These are phyloP conservation scores for Crotalus tigris DNA, from an alignment of 2,113 vertebrate species.

Conservation along the genomic window DNA sequence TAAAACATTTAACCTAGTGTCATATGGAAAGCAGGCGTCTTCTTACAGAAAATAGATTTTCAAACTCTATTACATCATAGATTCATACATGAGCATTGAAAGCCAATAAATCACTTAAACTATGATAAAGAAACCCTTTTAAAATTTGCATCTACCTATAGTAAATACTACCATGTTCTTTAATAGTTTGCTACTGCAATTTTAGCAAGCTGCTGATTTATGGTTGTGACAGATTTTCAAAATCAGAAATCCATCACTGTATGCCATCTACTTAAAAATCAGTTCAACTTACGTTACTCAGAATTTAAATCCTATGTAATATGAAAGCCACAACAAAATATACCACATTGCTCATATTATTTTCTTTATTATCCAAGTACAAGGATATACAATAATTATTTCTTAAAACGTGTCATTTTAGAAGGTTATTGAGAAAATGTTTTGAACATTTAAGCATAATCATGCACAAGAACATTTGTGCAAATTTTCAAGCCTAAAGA, in stretches of 20 bases:
- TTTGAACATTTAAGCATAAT: background rate
- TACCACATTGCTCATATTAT: background rate
- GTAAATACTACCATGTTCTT: slow-evolving; percentile 75
- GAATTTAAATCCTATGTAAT: slow-evolving; percentile 50
- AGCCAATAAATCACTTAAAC: slow-evolving; percentile 75
- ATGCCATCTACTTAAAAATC: slow-evolving; percentile 66
- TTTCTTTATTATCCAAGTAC: slow-evolving; percentile 25
- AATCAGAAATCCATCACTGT: slow-evolving; percentile 80
- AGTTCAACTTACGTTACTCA: slow-evolving; percentile 54
- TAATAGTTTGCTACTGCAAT: slow-evolving; percentile 77
- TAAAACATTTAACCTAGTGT: slow-evolving; percentile 44
- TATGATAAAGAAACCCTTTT: slow-evolving; percentile 71
- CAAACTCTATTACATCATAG: slow-evolving; percentile 69
- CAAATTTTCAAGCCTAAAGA: background rate
- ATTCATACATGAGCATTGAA: slow-evolving; percentile 66
- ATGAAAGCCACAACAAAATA: slow-evolving; percentile 50
- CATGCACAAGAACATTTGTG: background rate
- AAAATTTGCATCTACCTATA: slow-evolving; percentile 73
- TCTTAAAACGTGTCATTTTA: background rate
- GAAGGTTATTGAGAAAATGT: background rate
- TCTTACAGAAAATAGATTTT: slow-evolving; percentile 71
- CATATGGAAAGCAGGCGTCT: slow-evolving; percentile 69
- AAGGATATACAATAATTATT: background rate
- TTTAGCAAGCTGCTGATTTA: slow-evolving; percentile 80
- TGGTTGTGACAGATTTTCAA: slow-evolving; percentile 68